These are phyloP conservation scores for Oscheius sp. DNA, from an alignment of 2,888 invertebrate genomes.

Conservation along the genomic window DNA sequence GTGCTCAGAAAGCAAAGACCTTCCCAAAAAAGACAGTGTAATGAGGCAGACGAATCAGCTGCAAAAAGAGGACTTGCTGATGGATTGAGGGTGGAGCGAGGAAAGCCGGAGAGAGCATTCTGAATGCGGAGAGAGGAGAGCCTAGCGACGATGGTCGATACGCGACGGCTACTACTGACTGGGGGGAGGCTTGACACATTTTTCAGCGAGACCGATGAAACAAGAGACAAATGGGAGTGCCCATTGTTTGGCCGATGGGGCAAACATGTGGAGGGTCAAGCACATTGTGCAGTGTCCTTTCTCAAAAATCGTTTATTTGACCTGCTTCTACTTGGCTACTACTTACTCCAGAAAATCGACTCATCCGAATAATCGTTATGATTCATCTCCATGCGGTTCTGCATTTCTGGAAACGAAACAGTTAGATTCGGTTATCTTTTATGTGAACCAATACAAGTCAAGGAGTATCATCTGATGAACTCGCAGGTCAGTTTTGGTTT, in stretches of 20 bases:
- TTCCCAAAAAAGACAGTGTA: slow-evolving; percentile 8
- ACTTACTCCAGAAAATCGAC: no score
- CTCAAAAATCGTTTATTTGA: no score
- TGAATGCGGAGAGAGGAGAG: neutral
- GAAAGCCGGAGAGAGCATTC: slow-evolving; percentile 7
- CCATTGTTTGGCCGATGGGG: neutral
- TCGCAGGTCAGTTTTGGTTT: no score
- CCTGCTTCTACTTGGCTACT: no score
- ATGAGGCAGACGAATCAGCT: slow-evolving; percentile 13
- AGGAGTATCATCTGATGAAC: no score
- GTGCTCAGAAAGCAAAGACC: no score
- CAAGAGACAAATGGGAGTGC: neutral
- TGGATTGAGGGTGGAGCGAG: slow-evolving; percentile 25
- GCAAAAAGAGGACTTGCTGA: slow-evolving; percentile 23
- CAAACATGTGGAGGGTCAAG: neutral
- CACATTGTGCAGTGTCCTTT: no score
- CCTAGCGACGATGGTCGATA: slow-evolving; percentile 12
- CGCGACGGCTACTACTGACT: slow-evolving; percentile 18
- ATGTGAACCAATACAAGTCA: no score
- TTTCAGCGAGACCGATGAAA: neutral
- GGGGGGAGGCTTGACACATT: neutral
- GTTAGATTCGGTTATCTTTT: no score
- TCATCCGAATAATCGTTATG: no score
- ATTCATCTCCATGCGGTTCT: no score
- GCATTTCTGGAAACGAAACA: no score